phyloP scores from a whole-genome alignment of 2,888 invertebrate species.

The Netelia melanura region DNA sequence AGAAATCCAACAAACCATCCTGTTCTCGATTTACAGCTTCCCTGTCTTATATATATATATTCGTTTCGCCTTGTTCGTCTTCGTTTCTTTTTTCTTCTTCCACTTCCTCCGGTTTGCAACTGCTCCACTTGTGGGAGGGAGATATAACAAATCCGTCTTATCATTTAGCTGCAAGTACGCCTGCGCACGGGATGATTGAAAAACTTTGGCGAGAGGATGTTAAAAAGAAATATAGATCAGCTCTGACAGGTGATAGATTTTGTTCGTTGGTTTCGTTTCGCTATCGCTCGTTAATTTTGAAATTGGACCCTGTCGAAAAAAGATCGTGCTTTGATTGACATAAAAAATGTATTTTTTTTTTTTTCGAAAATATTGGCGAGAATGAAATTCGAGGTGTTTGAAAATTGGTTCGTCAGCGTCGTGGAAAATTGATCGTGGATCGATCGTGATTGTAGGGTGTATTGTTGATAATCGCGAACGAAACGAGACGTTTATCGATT shows the following conservation, averaged over 20 bases:
- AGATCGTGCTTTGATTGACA: no score
- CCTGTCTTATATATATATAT: slow-evolving; percentile 26
- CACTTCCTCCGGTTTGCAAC: background rate
- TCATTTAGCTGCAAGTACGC: background rate
- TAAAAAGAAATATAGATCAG: slow-evolving; percentile 40
- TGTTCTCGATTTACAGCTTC: slow-evolving; percentile 32
- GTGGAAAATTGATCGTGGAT: slow-evolving; percentile 55
- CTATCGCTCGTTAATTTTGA: slow-evolving; percentile 50
- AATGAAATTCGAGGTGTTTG: no score
- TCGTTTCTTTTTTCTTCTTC: background rate
- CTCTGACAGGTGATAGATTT: slow-evolving; percentile 56
- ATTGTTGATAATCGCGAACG: slow-evolving; percentile 65
- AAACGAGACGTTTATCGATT: slow-evolving; percentile 73
- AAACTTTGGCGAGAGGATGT: background rate
- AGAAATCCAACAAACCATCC: slow-evolving; percentile 59
- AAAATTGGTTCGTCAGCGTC: slow-evolving; percentile 57
- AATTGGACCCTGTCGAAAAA: slow-evolving; percentile 10
- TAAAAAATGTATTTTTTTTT: no score
- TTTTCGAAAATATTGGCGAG: no score
- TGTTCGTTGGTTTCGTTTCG: slow-evolving; percentile 52
- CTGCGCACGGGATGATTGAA: background rate
- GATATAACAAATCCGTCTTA: background rate
- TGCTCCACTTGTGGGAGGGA: background rate
- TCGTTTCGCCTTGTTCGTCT: background rate
- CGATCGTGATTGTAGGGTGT: slow-evolving; percentile 35